Evolutionary conservation across 2,797 vertebrate genomes (phyloP).

Genomic region (Loriculus beryllinus): DNA sequence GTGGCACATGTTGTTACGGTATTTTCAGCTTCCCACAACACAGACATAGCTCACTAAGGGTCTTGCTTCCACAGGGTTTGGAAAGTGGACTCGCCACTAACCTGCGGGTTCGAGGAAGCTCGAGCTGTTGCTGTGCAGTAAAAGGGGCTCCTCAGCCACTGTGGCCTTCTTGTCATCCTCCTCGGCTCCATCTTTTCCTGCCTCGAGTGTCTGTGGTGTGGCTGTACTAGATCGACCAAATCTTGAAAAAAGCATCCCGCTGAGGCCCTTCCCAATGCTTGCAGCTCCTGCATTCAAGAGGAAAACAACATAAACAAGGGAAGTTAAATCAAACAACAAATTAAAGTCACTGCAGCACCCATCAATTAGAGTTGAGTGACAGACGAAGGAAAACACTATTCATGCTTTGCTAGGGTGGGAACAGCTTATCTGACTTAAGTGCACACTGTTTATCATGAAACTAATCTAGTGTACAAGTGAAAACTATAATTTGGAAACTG

Average conservation of each 20-base stretch:
- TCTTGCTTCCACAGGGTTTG: not conserved
- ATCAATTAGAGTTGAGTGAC: not conserved
- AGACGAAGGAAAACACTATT: not conserved
- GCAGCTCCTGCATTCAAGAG: constrained; percentile 83
- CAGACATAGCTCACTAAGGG: not conserved
- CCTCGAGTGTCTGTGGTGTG: constrained; percentile 77
- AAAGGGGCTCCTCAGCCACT: constrained; percentile 21
- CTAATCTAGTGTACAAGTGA: not conserved
- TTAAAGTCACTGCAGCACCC: not conserved
- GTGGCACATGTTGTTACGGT: fast-evolving
- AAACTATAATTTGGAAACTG: not conserved
- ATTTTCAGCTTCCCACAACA: not conserved
- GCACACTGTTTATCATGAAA: not conserved
- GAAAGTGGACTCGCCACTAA: constrained; percentile 63
- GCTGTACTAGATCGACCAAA: constrained; percentile 89
- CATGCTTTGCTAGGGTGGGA: constrained; percentile 39
- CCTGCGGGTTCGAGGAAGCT: constrained; percentile 84
- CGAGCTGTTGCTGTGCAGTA: constrained; percentile 79
- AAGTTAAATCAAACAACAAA: not conserved
- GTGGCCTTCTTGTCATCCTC: constrained; percentile 78
- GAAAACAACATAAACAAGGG: not conserved
- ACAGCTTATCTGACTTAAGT: not conserved
- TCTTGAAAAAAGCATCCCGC: constrained; percentile 94
- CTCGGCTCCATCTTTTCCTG: constrained; percentile 77
- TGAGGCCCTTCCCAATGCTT: constrained; percentile 94